Evolutionary conservation across 2,797 vertebrate species (phyloP).

Genomic region (Fundulus diaphanus): DNA sequence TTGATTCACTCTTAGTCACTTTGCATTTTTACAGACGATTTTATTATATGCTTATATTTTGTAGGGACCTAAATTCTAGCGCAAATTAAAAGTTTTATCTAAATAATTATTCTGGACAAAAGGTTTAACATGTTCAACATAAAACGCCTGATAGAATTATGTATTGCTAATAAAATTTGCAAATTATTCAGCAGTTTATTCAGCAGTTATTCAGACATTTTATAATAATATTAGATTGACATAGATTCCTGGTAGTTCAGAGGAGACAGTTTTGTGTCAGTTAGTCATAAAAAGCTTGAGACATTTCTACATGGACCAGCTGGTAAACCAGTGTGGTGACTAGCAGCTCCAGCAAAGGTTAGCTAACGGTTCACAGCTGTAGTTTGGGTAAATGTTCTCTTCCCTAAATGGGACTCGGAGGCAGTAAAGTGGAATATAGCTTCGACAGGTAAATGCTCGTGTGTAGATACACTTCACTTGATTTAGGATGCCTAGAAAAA

Average conservation of each 20-base stretch:
- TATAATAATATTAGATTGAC: neutral
- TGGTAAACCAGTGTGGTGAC: neutral
- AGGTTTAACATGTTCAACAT: neutral
- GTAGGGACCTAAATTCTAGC: neutral
- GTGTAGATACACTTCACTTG: conserved; percentile 23
- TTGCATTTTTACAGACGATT: neutral
- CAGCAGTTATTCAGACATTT: neutral
- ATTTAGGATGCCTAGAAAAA: conserved; percentile 55
- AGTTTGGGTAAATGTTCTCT: neutral
- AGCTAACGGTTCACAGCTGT: conserved; percentile 15
- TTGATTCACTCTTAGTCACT: neutral
- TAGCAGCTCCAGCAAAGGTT: neutral
- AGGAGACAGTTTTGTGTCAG: neutral
- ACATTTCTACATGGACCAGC: neutral
- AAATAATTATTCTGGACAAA: neutral
- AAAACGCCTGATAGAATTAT: neutral
- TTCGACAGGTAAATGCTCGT: conserved; percentile 15
- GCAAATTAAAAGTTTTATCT: neutral
- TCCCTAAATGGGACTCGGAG: neutral
- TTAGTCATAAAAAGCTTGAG: neutral
- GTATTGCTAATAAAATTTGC: neutral
- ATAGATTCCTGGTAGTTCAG: neutral
- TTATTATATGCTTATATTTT: neutral
- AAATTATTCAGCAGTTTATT: neutral
- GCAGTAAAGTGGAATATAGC: conserved; percentile 17